These are phyloP conservation scores for Tachina grossa DNA, from an alignment of 2,888 invertebrate species.

Conservation along the genomic window DNA sequence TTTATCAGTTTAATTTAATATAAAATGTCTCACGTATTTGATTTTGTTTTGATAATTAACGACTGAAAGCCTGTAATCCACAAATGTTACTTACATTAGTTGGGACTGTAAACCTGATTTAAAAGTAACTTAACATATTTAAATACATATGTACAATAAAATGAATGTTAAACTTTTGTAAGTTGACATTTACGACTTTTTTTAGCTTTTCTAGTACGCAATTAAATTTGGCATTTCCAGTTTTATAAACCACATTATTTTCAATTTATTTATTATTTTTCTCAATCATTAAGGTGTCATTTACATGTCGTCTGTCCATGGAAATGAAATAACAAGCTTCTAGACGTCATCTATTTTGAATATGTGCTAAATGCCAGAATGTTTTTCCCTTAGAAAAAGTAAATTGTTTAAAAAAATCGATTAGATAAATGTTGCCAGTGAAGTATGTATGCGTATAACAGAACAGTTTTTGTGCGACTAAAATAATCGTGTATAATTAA, in stretches of 20 bases:
- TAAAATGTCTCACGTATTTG: too few relatives aligned
- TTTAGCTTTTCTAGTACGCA: constrained; percentile 4
- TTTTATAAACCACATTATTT: constrained; percentile 9
- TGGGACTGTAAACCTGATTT: too few relatives aligned
- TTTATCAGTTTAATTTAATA: too few relatives aligned
- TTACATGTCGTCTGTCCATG: constrained; percentile 22
- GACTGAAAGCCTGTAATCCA: too few relatives aligned
- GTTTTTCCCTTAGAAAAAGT: background rate
- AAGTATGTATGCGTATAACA: too few relatives aligned
- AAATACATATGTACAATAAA: too few relatives aligned
- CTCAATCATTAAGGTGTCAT: constrained; percentile 39
- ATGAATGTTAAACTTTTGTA: background rate
- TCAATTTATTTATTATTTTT: background rate
- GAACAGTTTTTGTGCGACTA: too few relatives aligned
- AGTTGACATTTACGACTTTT: constrained; percentile 4
- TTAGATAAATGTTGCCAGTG: background rate
- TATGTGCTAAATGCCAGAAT: background rate
- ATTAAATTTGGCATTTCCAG: constrained; percentile 57
- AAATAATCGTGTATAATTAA: too few relatives aligned
- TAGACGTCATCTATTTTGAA: constrained; percentile 1
- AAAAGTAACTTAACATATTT: background rate
- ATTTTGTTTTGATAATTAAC: too few relatives aligned
- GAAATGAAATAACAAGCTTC: constrained; percentile 13
- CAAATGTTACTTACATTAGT: too few relatives aligned
- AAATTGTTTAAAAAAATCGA: background rate